Base-by-base conservation (phyloP, 2,113 vertebrate species). In the Perognathus longimembris region DNA sequence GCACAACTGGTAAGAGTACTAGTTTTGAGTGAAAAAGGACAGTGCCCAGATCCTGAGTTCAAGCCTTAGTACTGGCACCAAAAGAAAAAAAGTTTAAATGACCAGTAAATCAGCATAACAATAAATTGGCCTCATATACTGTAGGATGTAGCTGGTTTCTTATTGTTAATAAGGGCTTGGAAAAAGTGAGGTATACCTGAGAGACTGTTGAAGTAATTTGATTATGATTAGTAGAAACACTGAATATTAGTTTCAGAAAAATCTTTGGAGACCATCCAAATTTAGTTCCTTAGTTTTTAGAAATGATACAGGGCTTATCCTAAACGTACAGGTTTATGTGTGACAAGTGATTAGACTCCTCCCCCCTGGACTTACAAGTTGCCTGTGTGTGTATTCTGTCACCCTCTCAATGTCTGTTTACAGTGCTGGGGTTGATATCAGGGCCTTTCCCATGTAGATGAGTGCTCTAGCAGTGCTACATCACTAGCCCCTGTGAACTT, bases 241-340 rank as follows among this genome's bases (percentile, higher is more conserved):
- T 71, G 79, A 89, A 76, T 84, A 94, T 59, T 45, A 87, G 0
- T 71, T 64, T 14, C n/a, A 94, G 36, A 77, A 91, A 64, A 64
- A 78, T 80, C 30, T 20, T 95, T 93, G 45, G 20, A 74, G 34
- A 42, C 3, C n/a, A 1, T 80, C 18, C 88, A 82, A 85, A 76
- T 96, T 77, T 89, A 66, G 70, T 88, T 45, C 7, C 22, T 75
- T 67, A 17, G 91, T 94, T 95, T 69, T 42, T 4, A 59, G 59
- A 26, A 80, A 32, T 79, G 66, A 66, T 83, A 77, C 0, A 79
- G 7, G 17, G 6, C 75, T 18, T 93, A 74, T 17, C 14, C 28
- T 7, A 69, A 26, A 81, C 88, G 7, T 34, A 3, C 67, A n/a
- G 36, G 5, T 10, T 94, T 85, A 45, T 63, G 67, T 92, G 50